Evolutionary conservation across 2,888 invertebrate species (phyloP).

Genomic region (Phengaris arion): DNA sequence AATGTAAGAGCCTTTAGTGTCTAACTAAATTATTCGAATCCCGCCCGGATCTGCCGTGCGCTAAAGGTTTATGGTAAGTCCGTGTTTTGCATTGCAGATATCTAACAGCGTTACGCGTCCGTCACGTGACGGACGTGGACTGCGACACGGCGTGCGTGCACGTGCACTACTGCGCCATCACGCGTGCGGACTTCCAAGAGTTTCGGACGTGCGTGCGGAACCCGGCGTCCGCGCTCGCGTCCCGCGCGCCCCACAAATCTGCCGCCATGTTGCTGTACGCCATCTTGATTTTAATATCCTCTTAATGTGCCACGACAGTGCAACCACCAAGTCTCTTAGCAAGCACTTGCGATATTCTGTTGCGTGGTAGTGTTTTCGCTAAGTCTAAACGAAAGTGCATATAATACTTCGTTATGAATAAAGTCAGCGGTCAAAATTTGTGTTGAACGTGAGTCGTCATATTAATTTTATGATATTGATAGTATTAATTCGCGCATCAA

Average conservation of each 20-base stretch:
- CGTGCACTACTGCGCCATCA: slow-evolving; percentile 93
- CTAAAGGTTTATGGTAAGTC: background rate
- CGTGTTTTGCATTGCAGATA: slow-evolving; percentile 79
- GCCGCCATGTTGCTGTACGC: slow-evolving; percentile 69
- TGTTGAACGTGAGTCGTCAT: no score
- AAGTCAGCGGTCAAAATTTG: no score
- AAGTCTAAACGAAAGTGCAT: no score
- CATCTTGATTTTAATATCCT: slow-evolving; percentile 59
- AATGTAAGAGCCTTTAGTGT: background rate
- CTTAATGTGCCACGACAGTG: slow-evolving; percentile 33
- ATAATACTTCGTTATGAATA: no score
- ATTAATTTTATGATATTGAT: background rate
- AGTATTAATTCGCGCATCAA: background rate
- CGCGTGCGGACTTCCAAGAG: slow-evolving; percentile 88
- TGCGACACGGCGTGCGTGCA: slow-evolving; percentile 88
- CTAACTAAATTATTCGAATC: background rate
- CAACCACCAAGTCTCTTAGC: background rate
- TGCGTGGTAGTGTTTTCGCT: no score
- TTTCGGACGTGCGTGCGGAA: slow-evolving; percentile 90
- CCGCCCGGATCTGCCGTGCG: background rate
- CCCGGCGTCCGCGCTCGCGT: slow-evolving; percentile 87
- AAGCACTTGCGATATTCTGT: no score
- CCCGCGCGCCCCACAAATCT: slow-evolving; percentile 72
- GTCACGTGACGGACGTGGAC: slow-evolving; percentile 75
- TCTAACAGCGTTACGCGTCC: slow-evolving; percentile 86